A percentile compares a stretch with the other conserved stretches of the same genome.
Evolutionary conservation across 2,888 invertebrate species (phyloP).

Genomic region (Cosmia pyralina): DNA sequence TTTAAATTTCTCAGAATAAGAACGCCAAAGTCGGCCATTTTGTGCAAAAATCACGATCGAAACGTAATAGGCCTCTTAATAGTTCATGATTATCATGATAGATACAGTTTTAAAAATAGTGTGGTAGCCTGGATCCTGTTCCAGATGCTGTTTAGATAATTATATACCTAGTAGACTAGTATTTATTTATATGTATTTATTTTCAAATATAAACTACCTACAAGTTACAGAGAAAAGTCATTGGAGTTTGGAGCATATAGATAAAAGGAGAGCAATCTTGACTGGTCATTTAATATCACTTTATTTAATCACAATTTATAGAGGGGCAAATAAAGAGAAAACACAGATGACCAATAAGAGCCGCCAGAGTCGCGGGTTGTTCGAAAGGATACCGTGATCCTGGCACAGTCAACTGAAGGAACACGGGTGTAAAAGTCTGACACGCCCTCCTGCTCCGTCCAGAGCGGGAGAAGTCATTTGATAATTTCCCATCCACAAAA

Average conservation of each 20-base stretch:
- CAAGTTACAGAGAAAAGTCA: not conserved
- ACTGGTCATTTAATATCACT: not conserved
- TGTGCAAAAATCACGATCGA: too few relatives aligned
- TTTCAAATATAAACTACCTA: not conserved
- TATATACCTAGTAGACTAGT: rapidly evolving
- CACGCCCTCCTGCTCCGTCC: too few relatives aligned
- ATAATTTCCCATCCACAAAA: too few relatives aligned
- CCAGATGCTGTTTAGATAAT: not conserved
- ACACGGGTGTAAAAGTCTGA: too few relatives aligned
- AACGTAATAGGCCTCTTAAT: not conserved
- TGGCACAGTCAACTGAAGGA: too few relatives aligned
- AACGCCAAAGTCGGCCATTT: too few relatives aligned
- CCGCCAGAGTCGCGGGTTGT: too few relatives aligned
- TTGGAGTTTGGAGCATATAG: not conserved
- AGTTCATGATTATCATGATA: not conserved
- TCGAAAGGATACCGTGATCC: too few relatives aligned
- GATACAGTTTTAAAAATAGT: not conserved
- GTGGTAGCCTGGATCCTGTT: not conserved
- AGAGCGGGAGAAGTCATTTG: too few relatives aligned
- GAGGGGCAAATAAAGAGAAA: not conserved
- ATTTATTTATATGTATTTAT: not conserved
- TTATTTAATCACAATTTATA: not conserved
- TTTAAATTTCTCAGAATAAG: too few relatives aligned
- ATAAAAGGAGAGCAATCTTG: not conserved
- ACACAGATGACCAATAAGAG: not conserved